phyloP scores from a whole-genome alignment of 2,113 vertebrate species.

The Pterophyllum scalare region DNA sequence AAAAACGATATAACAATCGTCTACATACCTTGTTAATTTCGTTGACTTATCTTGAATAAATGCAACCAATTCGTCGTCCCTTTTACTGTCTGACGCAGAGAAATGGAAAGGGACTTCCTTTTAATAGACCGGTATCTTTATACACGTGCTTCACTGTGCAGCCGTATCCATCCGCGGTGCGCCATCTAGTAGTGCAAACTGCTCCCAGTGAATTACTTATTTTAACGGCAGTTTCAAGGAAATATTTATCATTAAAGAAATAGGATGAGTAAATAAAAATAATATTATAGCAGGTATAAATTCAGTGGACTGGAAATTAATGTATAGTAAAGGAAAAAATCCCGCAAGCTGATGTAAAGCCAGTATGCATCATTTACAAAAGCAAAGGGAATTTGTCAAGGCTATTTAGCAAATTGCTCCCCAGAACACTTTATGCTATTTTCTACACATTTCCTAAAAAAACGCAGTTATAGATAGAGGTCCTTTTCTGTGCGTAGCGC shows the following conservation, averaged over 20 bases:
- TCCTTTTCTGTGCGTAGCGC: neutral
- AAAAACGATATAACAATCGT: accelerated
- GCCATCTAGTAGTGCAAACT: neutral
- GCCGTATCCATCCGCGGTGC: slow-evolving; percentile 81
- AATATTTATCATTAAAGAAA: neutral
- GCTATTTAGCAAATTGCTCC: neutral
- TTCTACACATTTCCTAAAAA: neutral
- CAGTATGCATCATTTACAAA: neutral
- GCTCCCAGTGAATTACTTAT: neutral
- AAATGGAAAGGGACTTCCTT: slow-evolving; percentile 79
- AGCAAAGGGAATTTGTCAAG: neutral
- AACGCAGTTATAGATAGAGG: neutral
- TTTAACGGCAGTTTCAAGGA: neutral
- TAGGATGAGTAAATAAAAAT: neutral
- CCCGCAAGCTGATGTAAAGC: neutral
- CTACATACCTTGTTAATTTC: slow-evolving; percentile 76
- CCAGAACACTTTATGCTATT: neutral
- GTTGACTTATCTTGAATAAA: slow-evolving; percentile 80
- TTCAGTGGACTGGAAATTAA: neutral
- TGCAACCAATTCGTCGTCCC: slow-evolving; percentile 74
- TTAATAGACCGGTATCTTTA: slow-evolving; percentile 81
- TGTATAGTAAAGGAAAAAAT: neutral
- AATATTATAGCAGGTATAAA: neutral
- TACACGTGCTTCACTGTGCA: slow-evolving; percentile 63
- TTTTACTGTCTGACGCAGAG: slow-evolving; percentile 76